These are phyloP conservation scores for Lasioglossum figueresi DNA, from an alignment of 2,888 invertebrate species.

Conservation along the genomic window DNA sequence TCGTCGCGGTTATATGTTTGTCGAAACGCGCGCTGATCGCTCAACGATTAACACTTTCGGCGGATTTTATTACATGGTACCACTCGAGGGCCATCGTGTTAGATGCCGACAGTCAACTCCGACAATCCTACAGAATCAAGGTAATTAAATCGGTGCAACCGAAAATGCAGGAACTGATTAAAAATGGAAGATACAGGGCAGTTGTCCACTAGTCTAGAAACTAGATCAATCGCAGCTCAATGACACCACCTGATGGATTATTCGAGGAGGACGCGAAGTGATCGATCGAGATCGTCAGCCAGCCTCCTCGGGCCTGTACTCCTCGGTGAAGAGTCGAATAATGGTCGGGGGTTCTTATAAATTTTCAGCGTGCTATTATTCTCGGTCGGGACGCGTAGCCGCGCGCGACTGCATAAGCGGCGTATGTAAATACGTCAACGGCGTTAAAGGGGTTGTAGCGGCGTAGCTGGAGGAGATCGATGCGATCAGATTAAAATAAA, in stretches of 20 bases:
- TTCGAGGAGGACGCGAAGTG: background rate
- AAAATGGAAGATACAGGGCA: background rate
- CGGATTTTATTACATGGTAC: background rate
- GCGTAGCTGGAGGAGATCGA: constrained; percentile 28
- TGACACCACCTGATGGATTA: background rate
- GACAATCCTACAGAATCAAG: no score
- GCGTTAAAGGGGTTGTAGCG: constrained; percentile 45
- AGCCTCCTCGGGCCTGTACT: background rate
- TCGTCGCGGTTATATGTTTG: constrained; percentile 37
- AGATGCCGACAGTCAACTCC: no score
- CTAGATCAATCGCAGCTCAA: background rate
- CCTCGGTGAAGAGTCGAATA: background rate
- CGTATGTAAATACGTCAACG: constrained; percentile 44
- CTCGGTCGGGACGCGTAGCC: constrained; percentile 31
- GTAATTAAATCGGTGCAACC: no score
- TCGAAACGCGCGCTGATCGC: background rate
- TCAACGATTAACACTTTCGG: background rate
- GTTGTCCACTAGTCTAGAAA: background rate
- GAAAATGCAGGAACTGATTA: no score
- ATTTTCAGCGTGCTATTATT: constrained; percentile 37
- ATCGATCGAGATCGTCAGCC: constrained; percentile 15
- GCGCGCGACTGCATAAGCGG: constrained; percentile 43
- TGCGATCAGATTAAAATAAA: constrained; percentile 61
- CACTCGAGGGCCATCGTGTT: no score
- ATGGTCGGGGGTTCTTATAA: constrained; percentile 25